phyloP scores from a whole-genome alignment of 2,113 vertebrate genomes.

The Oryzias melastigma region DNA sequence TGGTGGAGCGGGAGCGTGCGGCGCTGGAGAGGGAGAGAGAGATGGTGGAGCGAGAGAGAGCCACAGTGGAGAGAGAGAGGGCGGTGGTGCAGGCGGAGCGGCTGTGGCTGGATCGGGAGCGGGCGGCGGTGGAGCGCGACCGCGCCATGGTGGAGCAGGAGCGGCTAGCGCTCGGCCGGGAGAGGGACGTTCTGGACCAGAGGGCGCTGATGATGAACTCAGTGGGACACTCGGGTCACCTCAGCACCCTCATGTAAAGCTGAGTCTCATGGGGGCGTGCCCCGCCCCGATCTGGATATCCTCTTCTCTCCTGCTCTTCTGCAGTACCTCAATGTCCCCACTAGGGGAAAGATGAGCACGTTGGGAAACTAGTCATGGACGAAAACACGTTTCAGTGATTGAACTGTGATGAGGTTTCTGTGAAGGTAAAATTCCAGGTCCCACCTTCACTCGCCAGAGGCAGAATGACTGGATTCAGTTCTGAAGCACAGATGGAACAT shows the following conservation, averaged over 20 bases:
- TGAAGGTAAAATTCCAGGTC: too few species aligned
- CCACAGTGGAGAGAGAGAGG: constrained; percentile 64
- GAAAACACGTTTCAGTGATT: neutral
- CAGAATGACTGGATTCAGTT: too few species aligned
- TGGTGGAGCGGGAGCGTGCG: constrained; percentile 53
- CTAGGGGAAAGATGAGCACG: neutral
- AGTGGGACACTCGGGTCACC: constrained; percentile 58
- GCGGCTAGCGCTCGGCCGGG: constrained; percentile 57
- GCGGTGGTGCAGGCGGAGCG: constrained; percentile 67
- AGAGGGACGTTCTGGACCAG: constrained; percentile 67
- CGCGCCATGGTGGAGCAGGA: constrained; percentile 72
- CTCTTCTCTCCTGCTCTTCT: neutral
- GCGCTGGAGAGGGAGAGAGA: constrained; percentile 55
- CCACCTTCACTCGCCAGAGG: too few species aligned
- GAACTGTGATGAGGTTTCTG: too few species aligned
- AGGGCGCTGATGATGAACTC: constrained; percentile 65
- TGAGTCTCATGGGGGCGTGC: neutral
- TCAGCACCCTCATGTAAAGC: constrained; percentile 58
- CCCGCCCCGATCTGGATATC: neutral
- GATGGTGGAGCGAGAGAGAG: constrained; percentile 61
- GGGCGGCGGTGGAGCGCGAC: constrained; percentile 64
- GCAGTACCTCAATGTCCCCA: neutral
- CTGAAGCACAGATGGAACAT: too few species aligned
- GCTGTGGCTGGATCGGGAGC: constrained; percentile 66
- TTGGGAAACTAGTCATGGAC: neutral